These are phyloP conservation scores for Pempheris klunzingeri DNA, from an alignment of 2,797 vertebrate species.

Conservation along the genomic window DNA sequence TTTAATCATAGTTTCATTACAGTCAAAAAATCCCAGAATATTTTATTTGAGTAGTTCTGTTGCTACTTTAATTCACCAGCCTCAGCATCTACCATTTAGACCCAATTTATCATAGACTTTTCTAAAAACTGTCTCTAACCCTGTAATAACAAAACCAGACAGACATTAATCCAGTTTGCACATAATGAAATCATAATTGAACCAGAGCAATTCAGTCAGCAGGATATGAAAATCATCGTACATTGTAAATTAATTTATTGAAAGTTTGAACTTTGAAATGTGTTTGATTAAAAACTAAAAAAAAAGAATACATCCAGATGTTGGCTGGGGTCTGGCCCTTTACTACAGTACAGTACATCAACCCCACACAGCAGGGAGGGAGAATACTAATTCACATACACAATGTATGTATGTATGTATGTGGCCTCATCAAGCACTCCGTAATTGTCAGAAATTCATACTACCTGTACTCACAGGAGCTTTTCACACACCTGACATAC, in stretches of 20 bases:
- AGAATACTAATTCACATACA: slow-evolving; percentile 13
- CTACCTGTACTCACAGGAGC: neutral
- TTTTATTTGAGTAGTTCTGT: neutral
- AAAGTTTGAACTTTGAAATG: slow-evolving; percentile 34
- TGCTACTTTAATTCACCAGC: slow-evolving; percentile 4
- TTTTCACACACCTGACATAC: slow-evolving; percentile 10
- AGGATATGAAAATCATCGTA: neutral
- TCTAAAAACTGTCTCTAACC: neutral
- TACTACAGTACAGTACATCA: slow-evolving; percentile 23
- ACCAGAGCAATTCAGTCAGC: neutral
- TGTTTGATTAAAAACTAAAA: slow-evolving; percentile 8
- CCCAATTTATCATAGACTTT: neutral
- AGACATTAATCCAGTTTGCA: neutral
- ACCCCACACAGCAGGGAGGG: slow-evolving; percentile 57
- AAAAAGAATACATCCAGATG: neutral
- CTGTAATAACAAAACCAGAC: slow-evolving; percentile 7
- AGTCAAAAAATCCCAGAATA: neutral
- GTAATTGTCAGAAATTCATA: slow-evolving; percentile 1
- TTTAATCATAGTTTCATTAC: neutral
- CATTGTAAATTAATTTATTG: neutral
- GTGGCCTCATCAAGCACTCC: slow-evolving; percentile 10
- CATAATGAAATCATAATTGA: slow-evolving; percentile 3
- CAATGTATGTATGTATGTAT: slow-evolving; percentile 16
- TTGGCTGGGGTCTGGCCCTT: slow-evolving; percentile 12
- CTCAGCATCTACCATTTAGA: neutral